Base-by-base conservation (phyloP, 2,888 invertebrate species). In the Mesochorus sp. region DNA sequence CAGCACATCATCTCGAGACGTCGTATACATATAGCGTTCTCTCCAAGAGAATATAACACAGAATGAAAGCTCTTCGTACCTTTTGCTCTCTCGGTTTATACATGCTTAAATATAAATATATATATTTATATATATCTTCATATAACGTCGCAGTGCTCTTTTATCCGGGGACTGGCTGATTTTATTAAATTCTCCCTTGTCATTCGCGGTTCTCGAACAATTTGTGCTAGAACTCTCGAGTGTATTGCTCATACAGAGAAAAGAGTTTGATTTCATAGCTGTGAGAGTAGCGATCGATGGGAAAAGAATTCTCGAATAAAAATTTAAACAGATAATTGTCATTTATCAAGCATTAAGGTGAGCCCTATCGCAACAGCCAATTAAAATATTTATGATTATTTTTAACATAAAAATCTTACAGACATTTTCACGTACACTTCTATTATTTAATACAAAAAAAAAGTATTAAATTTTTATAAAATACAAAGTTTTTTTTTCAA, bases 131-230 rank as follows among this genome's bases (percentile, higher is more conserved):
- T 47, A 24, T 73, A 57, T 42, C 19, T 53, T 10, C 14, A 14
- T 37, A n/a, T n/a, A n/a, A 17, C 34, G 34, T 24, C 3, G 19
- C 24, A 10, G 14, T 19, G 59, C 39, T 66, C 59, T 59, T 39
- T 28, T 59, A 66, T 67, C 49, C 68, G 44, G 70, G 61, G 31
- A 44, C 49, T 37, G 78, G 67, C 83, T 83, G 82, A 86, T 86
- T 86, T 85, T 84, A 86, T 86, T 84, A 85, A 86, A 86, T 84
- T 83, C 80, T 76, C 81, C 80, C 82, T 80, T 84, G 82, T 84
- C 83, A 71, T 81, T 47, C 70, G 39, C 17, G 49, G 62, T 42
- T 62, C 72, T 42, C 53, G 59, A 71, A 24, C 12, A 12, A 39
- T 39, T 39, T 12, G 6, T 14, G 39, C 12, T 39, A 14, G 12